Evolutionary conservation across 2,113 vertebrate species (phyloP), one percentile per base, ranked within the genome.

Genomic region (Phalacrocorax carbo): DNA sequence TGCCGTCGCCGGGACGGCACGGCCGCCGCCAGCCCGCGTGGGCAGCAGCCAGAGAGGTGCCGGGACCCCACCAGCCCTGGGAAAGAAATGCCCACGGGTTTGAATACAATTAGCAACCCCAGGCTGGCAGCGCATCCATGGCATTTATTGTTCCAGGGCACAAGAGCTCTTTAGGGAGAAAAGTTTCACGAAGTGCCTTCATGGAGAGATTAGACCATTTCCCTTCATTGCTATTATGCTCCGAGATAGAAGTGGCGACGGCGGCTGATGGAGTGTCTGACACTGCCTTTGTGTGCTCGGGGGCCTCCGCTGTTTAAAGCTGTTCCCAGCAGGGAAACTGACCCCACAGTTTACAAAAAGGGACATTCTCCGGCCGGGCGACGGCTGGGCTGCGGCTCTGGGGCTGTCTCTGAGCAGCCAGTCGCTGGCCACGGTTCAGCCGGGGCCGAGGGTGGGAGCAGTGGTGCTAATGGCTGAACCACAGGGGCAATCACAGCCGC

Each of bases 101-200:
- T 36, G 96, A 72, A 85, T 7, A 40, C 2, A 9, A 83, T 73
- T 60, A 84, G 79, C 88, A 55, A 42, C 2, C 38, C 68, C 23
- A 22, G 77, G 83, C 94, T 77, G 95, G 95, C 97, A 86, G 86
- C 7, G 0, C 79, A 27, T 93, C 96, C 96, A 36, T 61, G 60
- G 93, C 61, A 40, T 13, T 87, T 58, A 96, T 98, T 98, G 97
- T 98, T 88, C 81, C 58, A n/a, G 73, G 90, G 92, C 95, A 95
- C 92, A 96, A 94, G 95, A 72, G 89, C 68, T 78, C 71, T 96
- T 95, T 82, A 29, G 89, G 92, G 49, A 69, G 29, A 40, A 12
- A 51, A 57, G 75, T 10, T 52, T 40, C 40, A 20, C 5, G 12
- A 78, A 95, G 95, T 11, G 97, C 81, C 87, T 93, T 88, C 26